Base-by-base conservation (phyloP, 2,888 invertebrate species). In the Conistra vaccinii region DNA sequence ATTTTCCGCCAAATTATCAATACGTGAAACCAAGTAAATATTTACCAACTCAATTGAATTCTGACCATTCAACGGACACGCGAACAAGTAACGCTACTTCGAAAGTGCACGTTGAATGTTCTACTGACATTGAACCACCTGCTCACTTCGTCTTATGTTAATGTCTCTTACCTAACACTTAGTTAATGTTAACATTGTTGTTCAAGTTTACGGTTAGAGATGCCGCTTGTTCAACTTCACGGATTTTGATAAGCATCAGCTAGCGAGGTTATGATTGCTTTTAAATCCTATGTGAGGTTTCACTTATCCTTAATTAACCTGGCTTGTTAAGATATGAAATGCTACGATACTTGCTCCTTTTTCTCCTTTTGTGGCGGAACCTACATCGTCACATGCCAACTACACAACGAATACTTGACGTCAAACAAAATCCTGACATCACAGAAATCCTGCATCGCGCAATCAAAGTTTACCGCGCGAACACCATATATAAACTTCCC, bases 41-140 rank as follows among this genome's bases (percentile, higher is more conserved):
- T 82, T 81, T 32, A 72, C 23, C 14, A 5, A n/a, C 29, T 62
- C 32, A 58, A 77, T 71, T 69, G 35, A 58, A 76, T 71, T 55
- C 65, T 73, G 69, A 58, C 26, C 73, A 29, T 17, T 69, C 9
- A 66, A 42, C 48, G 57, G 57, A 60, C 75, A 79, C 66, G 79
- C 74, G 68, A 83, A 82, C 76, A 80, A 73, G 83, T 77, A 81
- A 81, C 66, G 70, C 78, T 77, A 74, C 73, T 81, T 89, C 79
- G 87, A 90, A 90, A 90, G 86, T 85, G 42, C 20, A 73, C 23
- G 78, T 81, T 81, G 70, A 85, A 87, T 85, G 85, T 85, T 51
- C 80, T 51, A 75, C 83, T 81, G 90, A 86, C 91, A 91, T 91
- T 91, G 91, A 91, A 90, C 87, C 81, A 83, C 76, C 71, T 78